phyloP scores from a whole-genome alignment of 2,113 vertebrate genomes.

The Cyprinodon brontotheroides region DNA sequence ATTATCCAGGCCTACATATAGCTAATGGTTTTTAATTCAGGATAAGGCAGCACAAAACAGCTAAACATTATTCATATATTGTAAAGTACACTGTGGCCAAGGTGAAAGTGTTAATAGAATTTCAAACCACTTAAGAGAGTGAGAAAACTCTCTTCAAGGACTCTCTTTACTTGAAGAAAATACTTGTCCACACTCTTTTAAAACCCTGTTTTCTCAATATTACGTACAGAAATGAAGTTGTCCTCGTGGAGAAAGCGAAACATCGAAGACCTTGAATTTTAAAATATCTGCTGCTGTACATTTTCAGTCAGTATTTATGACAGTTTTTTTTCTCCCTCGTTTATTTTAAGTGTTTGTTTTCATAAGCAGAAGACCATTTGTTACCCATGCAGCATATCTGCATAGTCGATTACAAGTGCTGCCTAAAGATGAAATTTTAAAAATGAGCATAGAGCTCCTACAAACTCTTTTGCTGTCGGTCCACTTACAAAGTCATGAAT shows the following conservation, averaged over 20 bases:
- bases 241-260: background rate
- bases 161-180: background rate
- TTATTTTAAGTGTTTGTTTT: background rate
- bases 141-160: background rate
- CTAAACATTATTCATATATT: background rate
- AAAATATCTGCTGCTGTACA: background rate
- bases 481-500: constrained; percentile 59
- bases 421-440: constrained; percentile 18
- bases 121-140: background rate
- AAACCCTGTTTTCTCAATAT: background rate
- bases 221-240: background rate
- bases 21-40: too few species aligned
- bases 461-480: constrained; percentile 26
- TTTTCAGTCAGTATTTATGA: background rate
- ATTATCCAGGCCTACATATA: too few species aligned
- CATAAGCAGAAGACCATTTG: constrained; percentile 1
- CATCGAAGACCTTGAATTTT: background rate
- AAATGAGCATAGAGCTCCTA: constrained; percentile 15
- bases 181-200: background rate
- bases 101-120: background rate
- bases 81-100: background rate
- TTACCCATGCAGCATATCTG: background rate
- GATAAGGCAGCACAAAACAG: background rate
- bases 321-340: background rate
- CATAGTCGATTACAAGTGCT: background rate